Percentiles rank a stretch among this genome's conserved stretches.
These are phyloP conservation scores for Pemphigus obesinymphae DNA, from an alignment of 1,140 invertebrate genomes.

Conservation along the genomic window DNA sequence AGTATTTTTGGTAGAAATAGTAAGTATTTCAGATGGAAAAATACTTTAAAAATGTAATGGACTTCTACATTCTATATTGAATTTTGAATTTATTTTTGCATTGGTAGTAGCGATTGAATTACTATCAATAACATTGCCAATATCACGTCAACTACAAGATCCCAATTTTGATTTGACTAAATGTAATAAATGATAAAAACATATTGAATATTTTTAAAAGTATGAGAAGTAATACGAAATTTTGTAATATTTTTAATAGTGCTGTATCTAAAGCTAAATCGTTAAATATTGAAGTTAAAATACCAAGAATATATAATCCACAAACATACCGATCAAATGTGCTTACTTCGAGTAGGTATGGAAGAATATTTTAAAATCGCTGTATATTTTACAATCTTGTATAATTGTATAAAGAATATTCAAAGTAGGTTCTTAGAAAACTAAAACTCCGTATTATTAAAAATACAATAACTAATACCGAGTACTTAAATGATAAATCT, in stretches of 20 bases:
- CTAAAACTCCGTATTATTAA: too few species aligned
- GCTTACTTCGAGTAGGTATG: not conserved
- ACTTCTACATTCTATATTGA: too few species aligned
- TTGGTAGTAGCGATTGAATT: too few species aligned
- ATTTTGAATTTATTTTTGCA: too few species aligned
- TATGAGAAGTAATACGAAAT: not conserved
- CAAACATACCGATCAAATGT: not conserved
- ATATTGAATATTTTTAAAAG: not conserved
- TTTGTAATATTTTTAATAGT: not conserved
- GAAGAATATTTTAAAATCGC: not conserved
- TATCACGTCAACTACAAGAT: not conserved
- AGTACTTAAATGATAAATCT: too few species aligned
- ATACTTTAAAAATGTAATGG: not conserved
- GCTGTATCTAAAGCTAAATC: too few species aligned
- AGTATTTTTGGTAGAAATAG: not conserved
- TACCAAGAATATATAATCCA: not conserved
- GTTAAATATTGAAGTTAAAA: not conserved
- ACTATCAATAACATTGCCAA: not conserved
- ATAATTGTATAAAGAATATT: too few species aligned
- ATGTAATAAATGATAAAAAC: not conserved
- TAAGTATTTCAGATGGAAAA: not conserved
- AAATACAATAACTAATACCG: too few species aligned
- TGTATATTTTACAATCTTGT: too few species aligned
- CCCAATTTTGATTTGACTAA: not conserved
- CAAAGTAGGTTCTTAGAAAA: too few species aligned